Evolutionary conservation across 2,797 vertebrate genomes (phyloP).

Genomic region (Luscinia luscinia): DNA sequence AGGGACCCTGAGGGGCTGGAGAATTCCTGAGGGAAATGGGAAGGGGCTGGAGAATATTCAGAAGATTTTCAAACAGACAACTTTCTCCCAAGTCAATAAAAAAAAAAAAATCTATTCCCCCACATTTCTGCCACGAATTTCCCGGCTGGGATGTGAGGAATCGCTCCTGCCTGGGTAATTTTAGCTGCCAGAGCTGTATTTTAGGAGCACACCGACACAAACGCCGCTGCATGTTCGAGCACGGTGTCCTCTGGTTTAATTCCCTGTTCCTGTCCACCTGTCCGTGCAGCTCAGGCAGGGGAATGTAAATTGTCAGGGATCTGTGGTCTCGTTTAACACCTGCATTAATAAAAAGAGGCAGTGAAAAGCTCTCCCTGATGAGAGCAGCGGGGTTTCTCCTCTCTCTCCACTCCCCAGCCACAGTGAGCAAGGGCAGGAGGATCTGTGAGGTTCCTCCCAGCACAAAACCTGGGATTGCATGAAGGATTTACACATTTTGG

Average conservation of each 20-base stretch:
- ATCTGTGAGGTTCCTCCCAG: fast-evolving
- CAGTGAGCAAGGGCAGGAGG: background rate
- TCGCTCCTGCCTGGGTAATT: background rate
- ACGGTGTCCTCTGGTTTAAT: background rate
- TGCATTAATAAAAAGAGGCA: background rate
- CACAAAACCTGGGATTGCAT: fast-evolving
- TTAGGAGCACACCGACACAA: background rate
- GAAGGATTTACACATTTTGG: background rate
- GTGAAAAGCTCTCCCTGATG: background rate
- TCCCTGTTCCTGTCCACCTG: conserved; percentile 13
- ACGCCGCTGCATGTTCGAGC: background rate
- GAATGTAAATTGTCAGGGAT: background rate
- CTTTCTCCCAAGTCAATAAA: background rate
- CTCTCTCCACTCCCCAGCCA: background rate
- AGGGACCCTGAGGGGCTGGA: background rate
- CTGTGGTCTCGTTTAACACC: background rate
- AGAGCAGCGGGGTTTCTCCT: background rate
- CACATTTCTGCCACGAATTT: background rate
- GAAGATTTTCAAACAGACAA: background rate
- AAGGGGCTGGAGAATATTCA: background rate
- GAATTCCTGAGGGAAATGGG: background rate
- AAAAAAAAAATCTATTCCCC: background rate
- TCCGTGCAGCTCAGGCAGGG: background rate
- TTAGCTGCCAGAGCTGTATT: background rate
- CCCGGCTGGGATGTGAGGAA: background rate